Evolutionary conservation across 2,113 vertebrate species (phyloP), one percentile per base, ranked within the genome.

Genomic region (Alligator sinensis): DNA sequence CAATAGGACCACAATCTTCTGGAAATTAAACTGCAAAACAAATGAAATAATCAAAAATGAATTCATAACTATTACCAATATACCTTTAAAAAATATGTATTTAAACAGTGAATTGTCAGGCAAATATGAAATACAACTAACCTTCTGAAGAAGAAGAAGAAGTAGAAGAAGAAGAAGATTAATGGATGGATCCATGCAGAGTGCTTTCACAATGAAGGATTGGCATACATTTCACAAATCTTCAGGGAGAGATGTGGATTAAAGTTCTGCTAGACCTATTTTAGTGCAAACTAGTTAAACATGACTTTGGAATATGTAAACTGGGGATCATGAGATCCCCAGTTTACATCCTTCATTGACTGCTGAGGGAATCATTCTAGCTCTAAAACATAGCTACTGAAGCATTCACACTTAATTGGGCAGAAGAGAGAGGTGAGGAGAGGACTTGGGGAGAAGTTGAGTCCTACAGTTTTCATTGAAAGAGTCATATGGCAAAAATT

Each of bases 1-100:
- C 82, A 88, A 86, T 58, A 63, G 21, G 64, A 96, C 92, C 17
- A 95, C 94, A 92, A 83, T 30, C 91, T 79, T 75, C 38, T 47
- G 78, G 64, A 84, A 79, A 76, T 58, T 83, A 85, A 94, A 75
- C 30, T 59, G 21, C 59, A 90, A 88, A 93, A 22, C 54, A 88
- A 84, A 74, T 47, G 78, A 66, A 96, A 91, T 75, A 85, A 91
- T 72, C 63, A 86, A 91, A 92, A 17, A 1, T 1, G 61, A 94
- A 27, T 14, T 12, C 54, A 81, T 1, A 89, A 89, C 84, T 80
- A 76, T 18, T 90, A 64, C 21, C 87, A 74, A 82, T 68, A 58
- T 4, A 64, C 1, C 1, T 93, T 54, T 90, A 82, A 62, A 94
- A 95, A 85, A 63, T 27, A 84, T 68, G 38, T 76, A 30, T 55